phyloP scores from a whole-genome alignment of 92 coral and sea anemone species.

The Micromussa lordhowensis region DNA sequence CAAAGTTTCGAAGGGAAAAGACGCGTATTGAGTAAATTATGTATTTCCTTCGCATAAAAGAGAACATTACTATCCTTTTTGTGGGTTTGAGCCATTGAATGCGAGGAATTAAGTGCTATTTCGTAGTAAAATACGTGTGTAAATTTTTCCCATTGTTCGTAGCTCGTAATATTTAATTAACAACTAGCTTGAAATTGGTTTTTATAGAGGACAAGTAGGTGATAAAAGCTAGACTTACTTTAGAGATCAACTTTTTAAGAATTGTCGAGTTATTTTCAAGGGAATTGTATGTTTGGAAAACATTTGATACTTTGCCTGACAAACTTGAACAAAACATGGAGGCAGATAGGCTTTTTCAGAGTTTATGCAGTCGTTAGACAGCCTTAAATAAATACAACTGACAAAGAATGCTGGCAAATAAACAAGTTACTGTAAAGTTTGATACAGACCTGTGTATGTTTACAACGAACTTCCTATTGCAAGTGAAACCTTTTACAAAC shows the following conservation, averaged over 20 bases:
- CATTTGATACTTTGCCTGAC: neutral
- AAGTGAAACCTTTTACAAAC: neutral
- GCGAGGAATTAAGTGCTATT: neutral
- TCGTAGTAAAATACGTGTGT: neutral
- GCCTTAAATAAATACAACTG: too few species aligned
- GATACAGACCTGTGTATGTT: neutral
- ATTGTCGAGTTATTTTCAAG: neutral
- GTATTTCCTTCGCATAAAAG: neutral
- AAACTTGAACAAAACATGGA: neutral
- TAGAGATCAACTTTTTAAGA: neutral
- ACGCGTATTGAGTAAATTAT: neutral
- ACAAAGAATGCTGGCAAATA: neutral
- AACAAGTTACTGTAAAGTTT: neutral
- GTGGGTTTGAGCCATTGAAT: neutral
- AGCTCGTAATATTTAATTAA: neutral
- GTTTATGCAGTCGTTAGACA: neutral
- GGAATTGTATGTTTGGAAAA: neutral
- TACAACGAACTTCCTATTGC: neutral
- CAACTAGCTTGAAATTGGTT: neutral
- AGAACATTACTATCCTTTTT: neutral
- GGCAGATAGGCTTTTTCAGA: neutral
- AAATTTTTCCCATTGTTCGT: neutral
- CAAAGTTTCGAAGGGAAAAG: neutral
- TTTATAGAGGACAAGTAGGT: neutral
- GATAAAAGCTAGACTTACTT: neutral